Base-by-base conservation (phyloP, 2,888 invertebrate species). In the Erebia ligea region DNA sequence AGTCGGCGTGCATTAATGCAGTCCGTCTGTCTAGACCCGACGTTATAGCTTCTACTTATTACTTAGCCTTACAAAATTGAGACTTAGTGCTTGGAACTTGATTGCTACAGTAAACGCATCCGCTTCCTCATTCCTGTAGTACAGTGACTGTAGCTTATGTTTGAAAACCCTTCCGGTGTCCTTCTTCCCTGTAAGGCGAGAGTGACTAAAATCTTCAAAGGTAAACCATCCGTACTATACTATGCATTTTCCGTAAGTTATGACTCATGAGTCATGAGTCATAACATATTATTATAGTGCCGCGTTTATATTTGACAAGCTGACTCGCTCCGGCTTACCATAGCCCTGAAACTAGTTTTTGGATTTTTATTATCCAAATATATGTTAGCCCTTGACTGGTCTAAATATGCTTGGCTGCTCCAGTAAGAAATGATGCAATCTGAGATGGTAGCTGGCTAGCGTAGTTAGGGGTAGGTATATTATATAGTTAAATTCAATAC, bases 191-290 rank as follows among this genome's bases (percentile, higher is more conserved):
- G 3, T 57, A 57, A 57, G 56, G 56, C 56, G 15, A 25, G 25
- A 57, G 56, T 57, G 56, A 57, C 56, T 57, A 57, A 57, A 57
- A 21, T 57, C 56, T 13, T 57, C 56, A 57, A 25, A 25, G 56
- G 5, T 25, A 57, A 19, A 57, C 13, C 19, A 10, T 54, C 21
- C 15, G 25, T 25, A 21, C 56, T n/a, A 10, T 45, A 45, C 11
- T 48, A 56, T 45, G 13, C 11, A 45, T 57, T 57, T 57, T 57
- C 56, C 56, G 13, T 19, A 17, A 54, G 19, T 25, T 25, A 21
- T 52, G 52, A 52, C 9, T 25, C 56, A 21, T 21, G 10, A 56
- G 10, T 45, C 13, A 11, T 45, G 45, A 40, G 40, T 40, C 8
- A 40, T 9, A 48, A 6, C 34, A 34, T 9, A 17, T 52, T 3